These are phyloP conservation scores for Etheostoma cragini DNA, from an alignment of 2,113 vertebrate species.

Conservation along the genomic window DNA sequence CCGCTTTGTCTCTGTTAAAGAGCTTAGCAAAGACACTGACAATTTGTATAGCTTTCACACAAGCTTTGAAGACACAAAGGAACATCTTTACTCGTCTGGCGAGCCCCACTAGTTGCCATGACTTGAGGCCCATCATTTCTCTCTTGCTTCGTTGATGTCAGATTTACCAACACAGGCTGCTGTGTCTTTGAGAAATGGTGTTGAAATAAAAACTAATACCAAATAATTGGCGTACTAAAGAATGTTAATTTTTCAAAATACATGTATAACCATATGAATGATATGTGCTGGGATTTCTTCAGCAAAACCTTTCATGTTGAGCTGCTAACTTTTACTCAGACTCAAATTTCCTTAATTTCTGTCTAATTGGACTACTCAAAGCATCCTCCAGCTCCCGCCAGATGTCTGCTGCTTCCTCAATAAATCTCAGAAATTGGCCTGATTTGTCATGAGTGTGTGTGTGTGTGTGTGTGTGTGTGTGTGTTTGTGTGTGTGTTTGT, in stretches of 20 bases:
- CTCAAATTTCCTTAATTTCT: constrained; percentile 15
- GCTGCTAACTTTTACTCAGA: not conserved
- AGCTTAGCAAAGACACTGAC: constrained; percentile 53
- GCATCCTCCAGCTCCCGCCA: constrained; percentile 33
- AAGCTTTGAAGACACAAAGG: constrained; percentile 20
- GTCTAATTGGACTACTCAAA: constrained; percentile 24
- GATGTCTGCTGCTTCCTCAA: constrained; percentile 47
- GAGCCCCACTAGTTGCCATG: constrained; percentile 24
- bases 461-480: not conserved
- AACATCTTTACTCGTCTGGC: constrained; percentile 13
- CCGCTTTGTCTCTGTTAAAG: constrained; percentile 72
- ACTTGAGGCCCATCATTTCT: constrained; percentile 19
- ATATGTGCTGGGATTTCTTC: not conserved
- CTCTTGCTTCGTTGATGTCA: constrained; percentile 23
- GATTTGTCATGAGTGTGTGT: constrained; percentile 37
- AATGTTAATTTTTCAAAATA: not conserved
- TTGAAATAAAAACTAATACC: constrained; percentile 6
- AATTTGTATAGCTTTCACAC: constrained; percentile 31
- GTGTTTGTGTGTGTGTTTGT: not conserved
- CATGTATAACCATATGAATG: not conserved
- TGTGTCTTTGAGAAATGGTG: constrained; percentile 11
- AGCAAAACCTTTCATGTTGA: not conserved
- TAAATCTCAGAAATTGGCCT: constrained; percentile 60
- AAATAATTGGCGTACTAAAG: not conserved
- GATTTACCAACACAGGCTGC: constrained; percentile 10